These are phyloP conservation scores for Cartodere bifasciata DNA, from an alignment of 2,888 invertebrate species.

Conservation along the genomic window DNA sequence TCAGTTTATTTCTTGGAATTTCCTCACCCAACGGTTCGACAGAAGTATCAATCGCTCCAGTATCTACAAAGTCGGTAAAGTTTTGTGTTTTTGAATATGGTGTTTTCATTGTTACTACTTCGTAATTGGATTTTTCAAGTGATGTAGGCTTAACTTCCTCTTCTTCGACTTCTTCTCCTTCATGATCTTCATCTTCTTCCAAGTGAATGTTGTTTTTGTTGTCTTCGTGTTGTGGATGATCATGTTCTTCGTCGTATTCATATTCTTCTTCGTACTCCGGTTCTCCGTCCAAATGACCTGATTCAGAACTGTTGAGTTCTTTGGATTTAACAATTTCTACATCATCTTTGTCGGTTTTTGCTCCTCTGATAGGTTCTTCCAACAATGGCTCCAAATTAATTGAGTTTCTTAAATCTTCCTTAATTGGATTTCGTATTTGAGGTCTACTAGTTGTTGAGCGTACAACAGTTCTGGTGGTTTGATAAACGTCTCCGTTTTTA, in stretches of 20 bases:
- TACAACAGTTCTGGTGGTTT: background rate
- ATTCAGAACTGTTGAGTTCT: conserved; percentile 9
- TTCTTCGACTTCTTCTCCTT: conserved; percentile 13
- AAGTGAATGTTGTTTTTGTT: conserved; percentile 11
- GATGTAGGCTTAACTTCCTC: conserved; percentile 10
- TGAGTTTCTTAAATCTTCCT: conserved; percentile 17
- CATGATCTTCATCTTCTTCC: conserved; percentile 15
- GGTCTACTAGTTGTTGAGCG: conserved; percentile 14
- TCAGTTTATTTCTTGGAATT: conserved; percentile 1
- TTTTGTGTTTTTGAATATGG: conserved; percentile 44
- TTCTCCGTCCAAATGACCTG: conserved; percentile 10
- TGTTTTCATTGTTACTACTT: conserved; percentile 42
- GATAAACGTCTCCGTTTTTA: conserved; percentile 27
- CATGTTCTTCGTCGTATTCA: conserved; percentile 13
- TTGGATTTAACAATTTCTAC: conserved; percentile 42
- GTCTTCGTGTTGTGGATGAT: conserved; percentile 8
- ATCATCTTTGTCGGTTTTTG: conserved; percentile 28
- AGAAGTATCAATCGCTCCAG: conserved; percentile 42
- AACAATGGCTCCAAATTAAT: conserved; percentile 44
- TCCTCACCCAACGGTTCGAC: too few species aligned
- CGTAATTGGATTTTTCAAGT: conserved; percentile 30
- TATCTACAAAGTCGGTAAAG: conserved; percentile 46
- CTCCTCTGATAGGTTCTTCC: conserved; percentile 44
- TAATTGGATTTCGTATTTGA: too few species aligned
- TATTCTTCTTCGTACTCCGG: conserved; percentile 13